These are phyloP conservation scores for Tursiops truncatus DNA, from an alignment of 2,113 vertebrate species.

Conservation along the genomic window DNA sequence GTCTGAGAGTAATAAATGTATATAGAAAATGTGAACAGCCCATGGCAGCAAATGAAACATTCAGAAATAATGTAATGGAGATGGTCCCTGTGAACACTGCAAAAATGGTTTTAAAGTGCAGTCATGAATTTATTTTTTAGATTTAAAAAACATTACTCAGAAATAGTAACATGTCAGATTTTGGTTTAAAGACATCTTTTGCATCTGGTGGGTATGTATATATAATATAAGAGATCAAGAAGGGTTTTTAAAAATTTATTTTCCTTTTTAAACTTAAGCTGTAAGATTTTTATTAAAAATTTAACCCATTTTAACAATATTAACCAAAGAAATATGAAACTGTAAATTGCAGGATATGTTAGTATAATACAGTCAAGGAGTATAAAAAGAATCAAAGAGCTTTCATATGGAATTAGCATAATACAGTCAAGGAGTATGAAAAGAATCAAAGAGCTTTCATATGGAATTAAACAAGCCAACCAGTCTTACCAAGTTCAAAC, in stretches of 20 bases:
- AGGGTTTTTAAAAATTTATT: not conserved
- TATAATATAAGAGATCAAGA: not conserved
- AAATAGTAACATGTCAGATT: slow-evolving; percentile 31
- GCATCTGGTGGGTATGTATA: not conserved
- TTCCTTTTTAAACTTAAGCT: not conserved
- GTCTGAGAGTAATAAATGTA: slow-evolving; percentile 39
- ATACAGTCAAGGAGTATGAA: not conserved
- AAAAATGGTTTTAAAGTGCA: slow-evolving; percentile 20
- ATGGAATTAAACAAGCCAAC: not conserved
- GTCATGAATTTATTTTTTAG: slow-evolving; percentile 29
- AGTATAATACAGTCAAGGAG: not conserved
- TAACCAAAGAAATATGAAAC: not conserved
- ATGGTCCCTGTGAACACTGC: not conserved
- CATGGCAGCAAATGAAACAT: slow-evolving; percentile 47
- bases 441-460: not conserved
- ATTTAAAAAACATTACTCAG: slow-evolving; percentile 18
- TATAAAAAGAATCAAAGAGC: not conserved
- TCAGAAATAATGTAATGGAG: slow-evolving; percentile 63
- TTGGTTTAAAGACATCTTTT: slow-evolving; percentile 41
- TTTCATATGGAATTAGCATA: not conserved
- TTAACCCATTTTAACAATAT: slow-evolving; percentile 11
- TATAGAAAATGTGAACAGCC: slow-evolving; percentile 40
- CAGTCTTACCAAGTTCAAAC: not conserved
- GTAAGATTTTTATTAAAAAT: slow-evolving; percentile 11
- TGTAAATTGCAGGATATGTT: not conserved